Percentiles rank a stretch among this genome's conserved stretches.
Conservation (phyloP, 2,797 vertebrate genomes). For the Nyctibius grandis region DNA sequence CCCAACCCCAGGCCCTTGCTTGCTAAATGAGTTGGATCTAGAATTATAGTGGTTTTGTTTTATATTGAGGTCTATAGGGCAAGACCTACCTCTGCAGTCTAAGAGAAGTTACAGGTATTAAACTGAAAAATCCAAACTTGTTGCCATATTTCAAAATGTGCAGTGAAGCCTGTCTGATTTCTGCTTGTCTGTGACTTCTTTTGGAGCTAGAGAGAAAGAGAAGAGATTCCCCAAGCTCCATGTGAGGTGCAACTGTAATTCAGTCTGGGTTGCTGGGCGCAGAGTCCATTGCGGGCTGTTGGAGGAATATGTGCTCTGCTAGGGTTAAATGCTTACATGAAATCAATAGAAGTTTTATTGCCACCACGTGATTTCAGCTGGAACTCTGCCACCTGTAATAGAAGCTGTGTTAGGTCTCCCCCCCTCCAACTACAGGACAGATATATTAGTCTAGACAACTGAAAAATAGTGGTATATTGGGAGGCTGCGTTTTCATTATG, state of each 20-base stretch:
- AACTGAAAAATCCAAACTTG: background rate
- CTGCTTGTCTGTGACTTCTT: background rate
- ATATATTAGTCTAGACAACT: constrained; percentile 77
- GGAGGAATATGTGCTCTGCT: background rate
- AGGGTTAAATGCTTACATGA: constrained; percentile 66
- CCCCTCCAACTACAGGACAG: constrained; percentile 43
- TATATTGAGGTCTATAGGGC: background rate
- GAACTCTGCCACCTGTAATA: constrained; percentile 66
- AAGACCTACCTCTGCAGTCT: background rate
- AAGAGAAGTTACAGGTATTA: background rate
- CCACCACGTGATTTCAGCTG: constrained; percentile 63
- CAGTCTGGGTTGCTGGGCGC: constrained; percentile 4
- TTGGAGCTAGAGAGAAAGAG: background rate
- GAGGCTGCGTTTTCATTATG: constrained; percentile 74
- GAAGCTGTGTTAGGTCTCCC: constrained; percentile 67
- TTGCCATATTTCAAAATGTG: background rate
- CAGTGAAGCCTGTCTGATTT: background rate
- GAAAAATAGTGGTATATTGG: constrained; percentile 70
- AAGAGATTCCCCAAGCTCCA: background rate
- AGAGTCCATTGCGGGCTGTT: constrained; percentile 24
- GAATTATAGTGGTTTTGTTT: background rate
- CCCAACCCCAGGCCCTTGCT: background rate
- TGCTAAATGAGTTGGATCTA: background rate
- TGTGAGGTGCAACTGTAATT: constrained; percentile 32
- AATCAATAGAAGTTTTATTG: constrained; percentile 63